Base-by-base conservation (phyloP, 1,140 invertebrate genomes). In the Pogonognathellus flavescens region DNA sequence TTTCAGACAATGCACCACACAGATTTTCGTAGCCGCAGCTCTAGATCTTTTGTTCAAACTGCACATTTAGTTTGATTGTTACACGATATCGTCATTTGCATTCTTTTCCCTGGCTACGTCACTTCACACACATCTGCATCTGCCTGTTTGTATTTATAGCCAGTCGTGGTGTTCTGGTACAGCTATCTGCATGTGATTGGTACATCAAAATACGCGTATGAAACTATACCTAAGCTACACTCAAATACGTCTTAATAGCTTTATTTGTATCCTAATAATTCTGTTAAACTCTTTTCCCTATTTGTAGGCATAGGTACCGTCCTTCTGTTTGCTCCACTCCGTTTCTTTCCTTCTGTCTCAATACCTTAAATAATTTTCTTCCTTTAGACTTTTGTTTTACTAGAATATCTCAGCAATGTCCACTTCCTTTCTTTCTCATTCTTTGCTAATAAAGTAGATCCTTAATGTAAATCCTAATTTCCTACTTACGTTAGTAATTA, bases 361-460 rank as follows among this genome's bases (percentile, higher is more conserved):
- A 62, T 62, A 2, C 18, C 62, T 66, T 14, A 9, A 60, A 60
- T 20, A 18, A 4, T 41, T 41, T 41, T 41, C 31, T 6, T 60
- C 59, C 10, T 66, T n/a, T 66, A 66, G 62, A 66, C 62, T 66
- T 66, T 66, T 66, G 20, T 1, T 66, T 66, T 66, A 31, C 62
- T 66, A 13, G 62, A 66, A 66, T 66, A 66, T 66, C 62, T 20
- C 62, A 60, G 14, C 20, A 66, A 66, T 25, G 22, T 66, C 62
- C 22, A 31, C 25, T 66, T 59, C 25, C 20, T 66, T 20, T 66
- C 62, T 66, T 25, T 31, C 10, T 13, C 20, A 25, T 14, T 31
- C 62, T 22, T 66, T 22, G 18, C 10, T 59, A n/a, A 20, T n/a
- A 59, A 8, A n/a, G 55, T 59, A n/a, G 16, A 18, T 59, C 20